Evolutionary conservation across 2,113 vertebrate genomes (phyloP).

Genomic region (Gobius niger): DNA sequence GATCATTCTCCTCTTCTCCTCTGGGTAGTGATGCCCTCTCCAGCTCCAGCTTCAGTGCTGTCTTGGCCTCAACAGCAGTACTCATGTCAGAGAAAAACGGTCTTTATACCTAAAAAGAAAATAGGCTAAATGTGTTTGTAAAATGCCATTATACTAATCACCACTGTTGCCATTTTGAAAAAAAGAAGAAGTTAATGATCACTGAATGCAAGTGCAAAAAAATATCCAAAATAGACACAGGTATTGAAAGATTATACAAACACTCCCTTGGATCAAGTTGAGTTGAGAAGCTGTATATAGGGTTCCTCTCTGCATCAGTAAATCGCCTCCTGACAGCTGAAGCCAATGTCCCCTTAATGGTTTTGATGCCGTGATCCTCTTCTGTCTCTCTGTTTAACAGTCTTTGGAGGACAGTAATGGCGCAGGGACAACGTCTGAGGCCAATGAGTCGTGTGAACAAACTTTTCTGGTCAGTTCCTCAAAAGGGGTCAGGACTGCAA

Average conservation of each 20-base stretch:
- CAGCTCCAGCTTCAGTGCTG: background rate
- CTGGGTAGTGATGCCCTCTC: background rate
- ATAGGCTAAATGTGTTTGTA: background rate
- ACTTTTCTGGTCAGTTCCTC: slow-evolving; percentile 31
- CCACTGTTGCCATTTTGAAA: slow-evolving; percentile 9
- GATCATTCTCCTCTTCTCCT: no score
- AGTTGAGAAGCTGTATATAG: no score
- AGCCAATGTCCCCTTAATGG: no score
- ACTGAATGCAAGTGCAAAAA: no score
- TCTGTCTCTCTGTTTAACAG: slow-evolving; percentile 14
- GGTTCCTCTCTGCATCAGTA: no score
- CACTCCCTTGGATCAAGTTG: no score
- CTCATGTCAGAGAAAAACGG: background rate
- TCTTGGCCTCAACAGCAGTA: background rate
- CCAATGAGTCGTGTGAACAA: slow-evolving; percentile 15
- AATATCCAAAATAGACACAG: no score
- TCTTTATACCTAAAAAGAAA: background rate
- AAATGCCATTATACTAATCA: background rate
- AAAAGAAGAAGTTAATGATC: slow-evolving; percentile 21
- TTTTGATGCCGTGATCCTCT: slow-evolving; percentile 33
- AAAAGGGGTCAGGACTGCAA: slow-evolving; percentile 1
- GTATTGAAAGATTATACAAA: no score
- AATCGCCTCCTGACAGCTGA: no score
- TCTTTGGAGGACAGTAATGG: slow-evolving; percentile 23
- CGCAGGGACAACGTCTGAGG: slow-evolving; percentile 32